Evolutionary conservation across 2,888 invertebrate genomes (phyloP), one percentile per base, ranked within the genome.

Genomic region (Mythimna vitellina): DNA sequence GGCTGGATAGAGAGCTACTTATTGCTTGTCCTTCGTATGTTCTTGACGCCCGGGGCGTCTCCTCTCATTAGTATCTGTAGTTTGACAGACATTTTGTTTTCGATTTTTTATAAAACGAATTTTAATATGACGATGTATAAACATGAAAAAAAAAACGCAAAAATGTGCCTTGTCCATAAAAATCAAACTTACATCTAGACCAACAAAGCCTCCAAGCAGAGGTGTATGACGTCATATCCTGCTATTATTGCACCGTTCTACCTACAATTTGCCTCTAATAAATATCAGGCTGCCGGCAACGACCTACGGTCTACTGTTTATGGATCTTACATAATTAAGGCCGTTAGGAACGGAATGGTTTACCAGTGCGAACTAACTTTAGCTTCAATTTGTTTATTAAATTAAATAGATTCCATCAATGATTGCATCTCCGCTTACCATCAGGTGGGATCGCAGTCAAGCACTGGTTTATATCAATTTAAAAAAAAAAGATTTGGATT

Each of bases 261-360:
- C 83, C 89, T 87, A 87, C 93, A 92, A 93, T 93, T 93, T 92
- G 90, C 92, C 88, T 89, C 89, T 89, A 91, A 92, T 93, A 93
- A 93, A 93, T 93, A 92, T 92, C 70, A 12, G 54, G 49, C 66
- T 62, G 63, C 80, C 80, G 84, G 84, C 78, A 80, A 67, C 80
- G 60, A 65, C 72, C 77, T 69, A 35, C n/a, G 65, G 60, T 71
- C 72, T 51, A 73, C 79, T 85, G 86, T 87, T 87, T 83, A 86
- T 79, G 70, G 78, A 53, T 49, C 53, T 58, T 83, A 79, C 80
- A 78, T 85, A 75, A 84, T 83, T 77, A 67, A 77, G 67, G 38
- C 70, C 49, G 60, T 78, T 58, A 66, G 32, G 35, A 58, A n/a
- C 25, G 9, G 65, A 60, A n/a, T 66, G 29, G 58, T n/a, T 51